Percentiles rank a stretch among this genome's conserved stretches.
phyloP scores from a whole-genome alignment of 2,113 vertebrate species.

The Ardeotis arabs region DNA sequence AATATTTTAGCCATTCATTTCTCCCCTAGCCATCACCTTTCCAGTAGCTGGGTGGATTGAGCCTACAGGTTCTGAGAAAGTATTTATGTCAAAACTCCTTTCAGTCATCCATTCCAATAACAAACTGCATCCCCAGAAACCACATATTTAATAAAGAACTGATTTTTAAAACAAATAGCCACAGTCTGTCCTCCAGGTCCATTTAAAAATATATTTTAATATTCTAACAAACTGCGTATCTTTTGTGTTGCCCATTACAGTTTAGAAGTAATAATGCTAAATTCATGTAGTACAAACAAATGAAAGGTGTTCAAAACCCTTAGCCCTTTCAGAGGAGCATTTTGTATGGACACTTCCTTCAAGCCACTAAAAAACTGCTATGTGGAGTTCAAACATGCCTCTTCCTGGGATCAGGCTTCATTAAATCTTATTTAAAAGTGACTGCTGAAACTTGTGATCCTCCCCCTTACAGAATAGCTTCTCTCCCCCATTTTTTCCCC shows the following conservation, averaged over 20 bases:
- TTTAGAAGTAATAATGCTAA: background rate
- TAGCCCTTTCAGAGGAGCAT: background rate
- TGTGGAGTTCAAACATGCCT: background rate
- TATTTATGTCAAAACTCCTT: background rate
- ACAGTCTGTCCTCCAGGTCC: background rate
- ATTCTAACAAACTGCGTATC: background rate
- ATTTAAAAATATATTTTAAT: background rate
- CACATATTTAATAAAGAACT: background rate
- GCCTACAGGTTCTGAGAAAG: background rate
- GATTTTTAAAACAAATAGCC: background rate
- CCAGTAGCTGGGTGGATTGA: background rate
- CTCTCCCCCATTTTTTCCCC: background rate
- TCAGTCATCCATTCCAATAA: background rate
- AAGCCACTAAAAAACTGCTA: background rate
- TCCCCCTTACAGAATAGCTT: background rate
- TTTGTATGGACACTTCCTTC: background rate
- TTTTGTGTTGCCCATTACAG: background rate
- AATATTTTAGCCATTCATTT: background rate
- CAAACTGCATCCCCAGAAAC: background rate
- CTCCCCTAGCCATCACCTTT: background rate
- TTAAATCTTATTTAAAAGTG: background rate
- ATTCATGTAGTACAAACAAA: background rate
- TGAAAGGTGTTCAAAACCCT: background rate
- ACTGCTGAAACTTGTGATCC: fast-evolving
- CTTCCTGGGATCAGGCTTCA: background rate